Evolutionary conservation across 2,888 invertebrate genomes (phyloP).

Genomic region (Euzophera pinguis): DNA sequence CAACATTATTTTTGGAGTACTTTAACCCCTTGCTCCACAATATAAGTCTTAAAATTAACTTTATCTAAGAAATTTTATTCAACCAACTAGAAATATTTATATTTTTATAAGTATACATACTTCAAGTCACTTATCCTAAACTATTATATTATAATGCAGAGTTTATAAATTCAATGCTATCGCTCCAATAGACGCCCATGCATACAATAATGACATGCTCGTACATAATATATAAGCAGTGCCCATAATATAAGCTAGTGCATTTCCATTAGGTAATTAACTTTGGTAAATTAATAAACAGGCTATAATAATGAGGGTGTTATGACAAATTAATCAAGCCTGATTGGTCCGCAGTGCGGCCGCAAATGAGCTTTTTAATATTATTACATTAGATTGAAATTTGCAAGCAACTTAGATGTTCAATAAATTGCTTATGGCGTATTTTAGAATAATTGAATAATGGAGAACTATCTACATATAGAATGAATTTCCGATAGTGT

Average conservation of each 20-base stretch:
- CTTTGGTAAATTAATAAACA: conserved; percentile 65
- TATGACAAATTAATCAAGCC: conserved; percentile 63
- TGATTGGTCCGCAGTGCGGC: conserved; percentile 44
- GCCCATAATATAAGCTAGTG: conserved; percentile 27
- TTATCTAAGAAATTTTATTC: no score
- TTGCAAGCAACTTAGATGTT: background rate
- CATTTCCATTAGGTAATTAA: conserved; percentile 61
- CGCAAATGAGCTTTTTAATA: conserved; percentile 18
- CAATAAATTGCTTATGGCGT: background rate
- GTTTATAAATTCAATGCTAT: background rate
- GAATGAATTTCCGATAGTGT: background rate
- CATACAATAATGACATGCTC: conserved; percentile 5
- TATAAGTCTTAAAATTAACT: no score
- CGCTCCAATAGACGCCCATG: conserved; percentile 4
- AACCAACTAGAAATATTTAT: no score
- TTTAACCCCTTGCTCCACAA: no score
- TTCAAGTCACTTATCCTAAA: no score
- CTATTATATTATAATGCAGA: background rate
- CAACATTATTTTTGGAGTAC: no score
- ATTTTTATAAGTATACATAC: no score
- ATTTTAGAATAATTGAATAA: no score
- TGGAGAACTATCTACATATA: no score
- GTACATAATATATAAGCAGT: conserved; percentile 14
- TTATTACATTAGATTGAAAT: conserved; percentile 13
- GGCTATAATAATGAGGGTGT: conserved; percentile 59